Evolutionary conservation across 2,888 invertebrate genomes (phyloP).

Genomic region (Pristionchus mayeri): DNA sequence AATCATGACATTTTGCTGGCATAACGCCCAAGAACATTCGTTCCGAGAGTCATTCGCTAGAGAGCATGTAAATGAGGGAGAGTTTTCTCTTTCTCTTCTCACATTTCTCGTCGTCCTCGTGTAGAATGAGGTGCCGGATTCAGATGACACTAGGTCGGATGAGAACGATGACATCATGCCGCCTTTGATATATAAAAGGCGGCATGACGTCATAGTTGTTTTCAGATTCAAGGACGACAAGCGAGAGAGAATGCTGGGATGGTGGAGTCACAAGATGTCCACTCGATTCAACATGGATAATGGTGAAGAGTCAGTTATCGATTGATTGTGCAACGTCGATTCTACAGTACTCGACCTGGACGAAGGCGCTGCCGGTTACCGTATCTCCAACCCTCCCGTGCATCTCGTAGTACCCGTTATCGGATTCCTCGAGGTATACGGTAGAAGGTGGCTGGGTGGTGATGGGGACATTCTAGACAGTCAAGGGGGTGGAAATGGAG

Average conservation of each 20-base stretch:
- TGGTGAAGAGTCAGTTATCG: conserved; percentile 72
- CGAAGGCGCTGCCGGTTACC: conserved; percentile 79
- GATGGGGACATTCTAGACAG: conserved; percentile 77
- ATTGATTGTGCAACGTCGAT: conserved; percentile 68
- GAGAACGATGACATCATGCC: too few species aligned
- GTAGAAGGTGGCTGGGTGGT: not conserved
- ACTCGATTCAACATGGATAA: conserved; percentile 79
- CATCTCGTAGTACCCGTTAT: conserved; percentile 78
- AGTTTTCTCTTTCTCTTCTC: too few species aligned
- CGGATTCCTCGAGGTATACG: conserved; percentile 78
- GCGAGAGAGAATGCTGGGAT: conserved; percentile 79
- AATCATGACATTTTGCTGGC: too few species aligned
- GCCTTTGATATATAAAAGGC: too few species aligned
- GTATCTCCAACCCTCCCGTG: conserved; percentile 80
- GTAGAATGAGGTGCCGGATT: too few species aligned
- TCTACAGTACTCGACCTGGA: conserved; percentile 78
- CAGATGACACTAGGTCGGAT: too few species aligned
- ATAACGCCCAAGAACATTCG: too few species aligned
- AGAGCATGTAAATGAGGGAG: too few species aligned
- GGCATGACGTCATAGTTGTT: not conserved
- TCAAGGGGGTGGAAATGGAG: conserved; percentile 78
- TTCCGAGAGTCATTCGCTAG: too few species aligned
- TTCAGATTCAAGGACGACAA: conserved; percentile 65
- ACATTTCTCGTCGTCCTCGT: too few species aligned
- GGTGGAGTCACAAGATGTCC: conserved; percentile 80